Evolutionary conservation across 2,113 vertebrate genomes (phyloP).

Genomic region (Prunella fulvescens): DNA sequence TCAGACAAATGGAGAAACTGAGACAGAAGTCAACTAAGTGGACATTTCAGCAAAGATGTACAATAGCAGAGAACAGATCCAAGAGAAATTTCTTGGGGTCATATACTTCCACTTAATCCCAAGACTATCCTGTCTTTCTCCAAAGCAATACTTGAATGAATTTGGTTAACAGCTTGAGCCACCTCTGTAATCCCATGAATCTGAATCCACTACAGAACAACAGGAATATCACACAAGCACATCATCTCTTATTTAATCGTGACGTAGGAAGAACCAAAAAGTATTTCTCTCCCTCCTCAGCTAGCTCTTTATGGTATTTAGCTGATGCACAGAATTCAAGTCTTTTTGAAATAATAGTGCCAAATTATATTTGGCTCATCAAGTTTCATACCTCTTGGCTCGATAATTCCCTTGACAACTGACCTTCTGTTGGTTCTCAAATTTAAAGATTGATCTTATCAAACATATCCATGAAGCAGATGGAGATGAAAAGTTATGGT

Average conservation of each 20-base stretch:
- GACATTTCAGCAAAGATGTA: neutral
- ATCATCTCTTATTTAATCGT: neutral
- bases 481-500: neutral
- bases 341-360: neutral
- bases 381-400: neutral
- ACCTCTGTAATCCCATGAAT: neutral
- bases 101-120: neutral
- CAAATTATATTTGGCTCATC: constrained; percentile 29
- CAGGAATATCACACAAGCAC: neutral
- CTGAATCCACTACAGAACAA: neutral
- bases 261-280: neutral
- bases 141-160: neutral
- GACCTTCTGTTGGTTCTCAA: neutral
- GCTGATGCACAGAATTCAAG: neutral
- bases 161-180: neutral
- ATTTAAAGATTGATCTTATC: constrained; percentile 11
- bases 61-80: neutral
- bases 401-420: constrained; percentile 9
- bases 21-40: neutral
- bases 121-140: neutral
- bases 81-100: neutral
- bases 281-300: neutral
- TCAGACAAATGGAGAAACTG: neutral
- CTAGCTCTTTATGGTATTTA: neutral
- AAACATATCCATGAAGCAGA: neutral